phyloP scores from a whole-genome alignment of 35 echinoderm and acorn worm species.

The Lytechinus variegatus region DNA sequence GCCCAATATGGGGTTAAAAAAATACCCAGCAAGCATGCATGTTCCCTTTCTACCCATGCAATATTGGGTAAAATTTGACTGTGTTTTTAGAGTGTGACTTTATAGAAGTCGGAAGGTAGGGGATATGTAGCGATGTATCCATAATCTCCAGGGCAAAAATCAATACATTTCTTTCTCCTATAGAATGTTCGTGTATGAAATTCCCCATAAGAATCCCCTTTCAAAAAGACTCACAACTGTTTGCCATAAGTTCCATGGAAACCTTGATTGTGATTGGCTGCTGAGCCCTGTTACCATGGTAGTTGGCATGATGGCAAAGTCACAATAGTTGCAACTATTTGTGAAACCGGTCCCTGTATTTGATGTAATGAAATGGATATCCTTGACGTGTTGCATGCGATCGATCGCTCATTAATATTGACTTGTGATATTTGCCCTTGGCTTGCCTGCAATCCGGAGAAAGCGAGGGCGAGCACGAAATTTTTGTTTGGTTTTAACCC shows the following conservation, averaged over 20 bases:
- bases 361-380: not conserved
- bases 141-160: too few species aligned
- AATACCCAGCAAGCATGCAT: too few species aligned
- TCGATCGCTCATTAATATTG: not conserved
- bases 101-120: not conserved
- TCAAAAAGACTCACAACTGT: too few species aligned
- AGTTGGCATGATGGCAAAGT: not conserved
- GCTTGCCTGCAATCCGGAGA: not conserved
- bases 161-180: too few species aligned
- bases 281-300: too few species aligned
- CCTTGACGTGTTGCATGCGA: not conserved
- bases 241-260: too few species aligned
- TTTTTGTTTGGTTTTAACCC: not conserved
- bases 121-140: not conserved
- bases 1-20: too few species aligned
- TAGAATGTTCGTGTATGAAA: too few species aligned
- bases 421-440: not conserved
- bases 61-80: too few species aligned
- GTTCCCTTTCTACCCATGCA: too few species aligned
- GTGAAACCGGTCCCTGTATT: not conserved
- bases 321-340: not conserved
- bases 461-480: not conserved
- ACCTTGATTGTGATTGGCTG: too few species aligned
- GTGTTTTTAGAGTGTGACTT: not conserved
- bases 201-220: too few species aligned